phyloP scores from a whole-genome alignment of 2,797 vertebrate genomes.

The Galagoides demidoff region DNA sequence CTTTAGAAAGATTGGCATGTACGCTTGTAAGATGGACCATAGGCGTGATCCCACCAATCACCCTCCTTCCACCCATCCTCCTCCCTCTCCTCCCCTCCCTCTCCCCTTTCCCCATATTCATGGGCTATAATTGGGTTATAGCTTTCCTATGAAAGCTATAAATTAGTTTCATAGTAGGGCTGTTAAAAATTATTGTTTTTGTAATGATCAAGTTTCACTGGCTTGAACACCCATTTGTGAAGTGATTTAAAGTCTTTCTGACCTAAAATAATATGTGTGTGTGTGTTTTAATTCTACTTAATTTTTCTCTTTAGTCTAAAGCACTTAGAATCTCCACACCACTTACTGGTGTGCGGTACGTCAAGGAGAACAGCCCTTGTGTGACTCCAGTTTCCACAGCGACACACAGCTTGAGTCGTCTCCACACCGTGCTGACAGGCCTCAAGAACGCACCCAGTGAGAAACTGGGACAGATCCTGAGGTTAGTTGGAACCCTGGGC shows the following conservation, averaged over 20 bases:
- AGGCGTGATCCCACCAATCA: too few species aligned
- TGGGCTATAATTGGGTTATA: too few species aligned
- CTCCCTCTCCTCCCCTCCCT: too few species aligned
- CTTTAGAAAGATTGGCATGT: too few species aligned
- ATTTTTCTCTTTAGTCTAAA: constrained; percentile 87
- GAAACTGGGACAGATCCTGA: constrained; percentile 88
- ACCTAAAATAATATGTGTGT: neutral
- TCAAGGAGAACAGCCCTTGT: constrained; percentile 88
- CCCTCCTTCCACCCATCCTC: too few species aligned
- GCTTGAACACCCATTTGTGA: constrained; percentile 5
- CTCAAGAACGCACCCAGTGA: constrained; percentile 91
- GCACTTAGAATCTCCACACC: constrained; percentile 89
- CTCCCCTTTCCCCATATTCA: too few species aligned
- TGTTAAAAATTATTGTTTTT: neutral
- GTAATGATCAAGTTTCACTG: neutral
- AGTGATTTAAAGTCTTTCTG: constrained; percentile 4
- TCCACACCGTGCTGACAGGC: constrained; percentile 93
- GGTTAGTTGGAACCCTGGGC: constrained; percentile 83
- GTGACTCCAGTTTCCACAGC: constrained; percentile 91
- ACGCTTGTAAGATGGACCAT: too few species aligned
- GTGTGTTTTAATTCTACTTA: neutral
- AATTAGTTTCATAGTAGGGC: too few species aligned
- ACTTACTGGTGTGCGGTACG: constrained; percentile 91
- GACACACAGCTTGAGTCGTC: constrained; percentile 90
- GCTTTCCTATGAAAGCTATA: too few species aligned